Base-by-base conservation (phyloP, 1,140 invertebrate species). In the Anagrus nilaparvatae region DNA sequence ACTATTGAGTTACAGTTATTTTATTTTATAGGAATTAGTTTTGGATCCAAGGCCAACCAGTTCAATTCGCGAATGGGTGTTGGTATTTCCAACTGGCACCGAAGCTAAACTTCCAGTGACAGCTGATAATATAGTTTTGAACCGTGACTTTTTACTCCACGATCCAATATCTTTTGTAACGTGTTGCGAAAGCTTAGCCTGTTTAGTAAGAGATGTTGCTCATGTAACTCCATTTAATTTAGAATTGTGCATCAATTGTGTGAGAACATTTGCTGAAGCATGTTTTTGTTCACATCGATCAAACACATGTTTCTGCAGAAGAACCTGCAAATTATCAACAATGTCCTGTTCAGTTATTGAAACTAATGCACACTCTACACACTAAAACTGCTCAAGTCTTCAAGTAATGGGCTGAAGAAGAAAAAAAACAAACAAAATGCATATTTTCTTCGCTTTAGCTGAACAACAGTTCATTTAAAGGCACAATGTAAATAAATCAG, bases 211-310 rank as follows among this genome's bases (percentile, higher is more conserved):
- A 38, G 95, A 98, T 67, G 86, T 92, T 19, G 92, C 89, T 17
- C 93, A 97, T 59, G 89, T 98, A 10, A 97, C 93, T 4, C 92
- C 92, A 0, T 87, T 92, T 58, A 93, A 92, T 62, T 89, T 91
- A 53, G 81, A 87, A 49, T 72, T 84, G 27, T 94, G 91, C 58
- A 86, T 97, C 3, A 81, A 86, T 41, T 90, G 90, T 53, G 83
- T 97, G 32, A 70, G 93, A 23, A 84, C 88, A 4, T 95, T 97
- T 69, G 91, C 94, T 0, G 87, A 95, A 52, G 93, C 93, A 4
- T 89, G 85, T 41, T 61, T 84, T 13, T 73, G 78, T 49, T 72
- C 73, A n/a, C n/a, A 37, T 70, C 53, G 0, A 54, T 56, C 0
- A 65, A 61, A 16, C 45, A 59, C 4, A 59, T 25, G 45, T 21